A percentile compares a stretch with the other conserved stretches of the same genome.
Evolutionary conservation across 2,113 vertebrate genomes (phyloP).

Genomic region (Thamnaconus septentrionalis): DNA sequence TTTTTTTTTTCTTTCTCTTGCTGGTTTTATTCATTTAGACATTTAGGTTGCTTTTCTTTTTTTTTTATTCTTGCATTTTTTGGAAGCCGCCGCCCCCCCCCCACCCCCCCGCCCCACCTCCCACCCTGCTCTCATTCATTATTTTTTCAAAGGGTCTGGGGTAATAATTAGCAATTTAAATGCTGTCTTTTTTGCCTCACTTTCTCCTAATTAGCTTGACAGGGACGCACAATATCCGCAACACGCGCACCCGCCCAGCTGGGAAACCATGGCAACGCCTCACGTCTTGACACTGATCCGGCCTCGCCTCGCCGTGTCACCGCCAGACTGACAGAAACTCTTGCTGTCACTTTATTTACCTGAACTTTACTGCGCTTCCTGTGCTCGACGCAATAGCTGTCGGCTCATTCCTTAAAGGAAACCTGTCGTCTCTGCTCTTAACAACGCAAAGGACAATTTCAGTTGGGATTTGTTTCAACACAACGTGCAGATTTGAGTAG

Average conservation of each 20-base stretch:
- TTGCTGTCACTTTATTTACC: too few relatives aligned
- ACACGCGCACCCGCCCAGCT: not conserved
- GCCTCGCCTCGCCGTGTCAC: constrained; percentile 30
- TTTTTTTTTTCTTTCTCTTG: not conserved
- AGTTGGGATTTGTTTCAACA: too few relatives aligned
- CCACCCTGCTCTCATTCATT: constrained; percentile 36
- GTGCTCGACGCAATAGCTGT: too few relatives aligned
- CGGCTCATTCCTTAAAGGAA: too few relatives aligned
- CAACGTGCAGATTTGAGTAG: too few relatives aligned
- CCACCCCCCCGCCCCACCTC: constrained; percentile 20
- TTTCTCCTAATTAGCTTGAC: constrained; percentile 73
- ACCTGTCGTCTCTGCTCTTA: too few relatives aligned
- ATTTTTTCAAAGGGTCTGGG: constrained; percentile 59
- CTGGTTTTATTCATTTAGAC: not conserved
- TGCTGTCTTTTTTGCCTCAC: constrained; percentile 59
- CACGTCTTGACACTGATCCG: constrained; percentile 20
- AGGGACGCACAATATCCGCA: constrained; percentile 30
- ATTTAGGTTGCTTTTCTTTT: not conserved
- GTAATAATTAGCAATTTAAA: constrained; percentile 81
- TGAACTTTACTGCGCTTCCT: too few relatives aligned
- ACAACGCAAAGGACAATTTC: too few relatives aligned
- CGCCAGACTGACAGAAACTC: too few relatives aligned
- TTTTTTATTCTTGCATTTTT: constrained; percentile 4
- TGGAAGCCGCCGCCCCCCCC: constrained; percentile 18
- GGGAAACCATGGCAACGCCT: constrained; percentile 52